Conservation (phyloP, 2,888 invertebrate genomes). For the Apamea monoglypha region DNA sequence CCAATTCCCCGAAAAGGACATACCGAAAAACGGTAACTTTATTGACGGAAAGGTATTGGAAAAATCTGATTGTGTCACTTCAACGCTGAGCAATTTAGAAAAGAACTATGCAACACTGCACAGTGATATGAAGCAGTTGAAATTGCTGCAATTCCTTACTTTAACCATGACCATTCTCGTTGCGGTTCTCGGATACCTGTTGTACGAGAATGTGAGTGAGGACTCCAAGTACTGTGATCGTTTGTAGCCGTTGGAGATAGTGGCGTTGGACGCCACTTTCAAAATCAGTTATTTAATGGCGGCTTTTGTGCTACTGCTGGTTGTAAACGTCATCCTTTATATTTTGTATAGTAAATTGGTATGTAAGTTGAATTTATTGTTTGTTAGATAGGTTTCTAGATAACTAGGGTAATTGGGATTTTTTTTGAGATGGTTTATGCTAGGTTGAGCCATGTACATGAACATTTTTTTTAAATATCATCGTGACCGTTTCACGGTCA, state of each 20-base stretch:
- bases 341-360: conserved; percentile 72
- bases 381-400: conserved; percentile 40
- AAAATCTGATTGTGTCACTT: conserved; percentile 94
- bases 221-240: conserved; percentile 79
- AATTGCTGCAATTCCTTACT: conserved; percentile 80
- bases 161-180: conserved; percentile 77
- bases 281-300: conserved; percentile 67
- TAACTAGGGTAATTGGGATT: neutral
- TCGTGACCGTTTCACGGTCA: neutral
- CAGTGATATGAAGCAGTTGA: conserved; percentile 78
- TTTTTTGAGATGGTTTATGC: neutral
- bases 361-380: conserved; percentile 69
- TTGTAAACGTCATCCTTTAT: conserved; percentile 74
- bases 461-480: neutral
- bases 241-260: conserved; percentile 81
- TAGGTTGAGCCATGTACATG: neutral
- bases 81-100: conserved; percentile 90
- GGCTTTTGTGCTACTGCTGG: conserved; percentile 66
- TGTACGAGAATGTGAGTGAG: conserved; percentile 78
- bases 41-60: conserved; percentile 85
- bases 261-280: conserved; percentile 81
- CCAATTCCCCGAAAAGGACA: conserved; percentile 88
- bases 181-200: conserved; percentile 78
- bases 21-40: conserved; percentile 79
- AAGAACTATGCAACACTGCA: conserved; percentile 79